These are phyloP conservation scores for Sitta europaea DNA, from an alignment of 2,113 vertebrate genomes.

Conservation along the genomic window DNA sequence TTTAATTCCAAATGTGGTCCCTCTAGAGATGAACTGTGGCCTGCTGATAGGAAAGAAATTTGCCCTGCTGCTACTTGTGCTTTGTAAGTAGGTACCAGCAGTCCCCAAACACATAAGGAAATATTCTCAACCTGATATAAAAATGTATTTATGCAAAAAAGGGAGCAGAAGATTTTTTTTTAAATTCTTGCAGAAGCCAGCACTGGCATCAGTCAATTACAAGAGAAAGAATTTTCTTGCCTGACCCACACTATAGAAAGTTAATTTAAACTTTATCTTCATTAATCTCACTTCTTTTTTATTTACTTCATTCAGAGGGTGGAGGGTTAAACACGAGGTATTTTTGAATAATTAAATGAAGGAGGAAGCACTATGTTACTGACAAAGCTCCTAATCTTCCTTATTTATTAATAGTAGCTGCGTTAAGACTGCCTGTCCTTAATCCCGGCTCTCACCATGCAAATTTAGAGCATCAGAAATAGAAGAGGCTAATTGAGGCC, in stretches of 20 bases:
- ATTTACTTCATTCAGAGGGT: conserved; percentile 54
- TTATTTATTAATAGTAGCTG: conserved; percentile 67
- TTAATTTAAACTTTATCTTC: conserved; percentile 72
- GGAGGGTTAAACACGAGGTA: conserved; percentile 43
- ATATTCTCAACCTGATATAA: conserved; percentile 27
- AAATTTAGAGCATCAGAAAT: conserved; percentile 45
- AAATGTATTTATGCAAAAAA: conserved; percentile 52
- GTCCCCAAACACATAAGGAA: conserved; percentile 24
- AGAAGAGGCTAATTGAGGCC: conserved; percentile 57
- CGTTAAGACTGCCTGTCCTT: conserved; percentile 56
- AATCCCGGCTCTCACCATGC: conserved; percentile 47
- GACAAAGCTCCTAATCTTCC: conserved; percentile 67
- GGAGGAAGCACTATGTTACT: conserved; percentile 51
- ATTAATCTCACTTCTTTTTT: conserved; percentile 51
- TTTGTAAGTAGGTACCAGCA: conserved; percentile 36
- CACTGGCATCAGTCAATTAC: background rate
- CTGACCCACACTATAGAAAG: background rate
- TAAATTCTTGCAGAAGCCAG: background rate
- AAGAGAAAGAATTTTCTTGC: conserved; percentile 16
- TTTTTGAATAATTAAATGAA: conserved; percentile 67
- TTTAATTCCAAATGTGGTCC: conserved; percentile 26
- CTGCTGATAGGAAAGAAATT: conserved; percentile 29
- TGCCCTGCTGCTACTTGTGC: conserved; percentile 8
- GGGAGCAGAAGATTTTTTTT: background rate
- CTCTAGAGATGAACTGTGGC: conserved; percentile 34